These are phyloP conservation scores for Pachydiplax longipennis DNA, from an alignment of 2,888 invertebrate species.

Conservation along the genomic window DNA sequence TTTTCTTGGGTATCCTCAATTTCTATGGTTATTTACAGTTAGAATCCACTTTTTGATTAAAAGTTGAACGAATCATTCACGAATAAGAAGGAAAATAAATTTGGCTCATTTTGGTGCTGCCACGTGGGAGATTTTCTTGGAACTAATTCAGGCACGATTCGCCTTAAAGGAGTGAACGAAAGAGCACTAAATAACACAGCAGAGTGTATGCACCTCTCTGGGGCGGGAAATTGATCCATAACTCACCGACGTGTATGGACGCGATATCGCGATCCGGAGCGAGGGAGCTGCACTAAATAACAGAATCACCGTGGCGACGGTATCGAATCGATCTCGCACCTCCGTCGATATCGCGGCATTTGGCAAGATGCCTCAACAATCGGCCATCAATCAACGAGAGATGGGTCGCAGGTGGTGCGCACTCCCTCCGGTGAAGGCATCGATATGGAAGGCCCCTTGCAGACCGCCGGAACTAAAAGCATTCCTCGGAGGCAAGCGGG, in stretches of 20 bases:
- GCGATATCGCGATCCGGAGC: background rate
- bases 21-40: too few relatives aligned
- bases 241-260: background rate
- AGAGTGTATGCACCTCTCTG: background rate
- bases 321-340: background rate
- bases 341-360: background rate
- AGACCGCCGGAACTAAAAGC: constrained; percentile 23
- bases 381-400: constrained; percentile 17
- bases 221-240: background rate
- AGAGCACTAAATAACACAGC: background rate
- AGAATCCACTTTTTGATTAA: too few relatives aligned
- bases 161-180: background rate
- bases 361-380: constrained; percentile 3
- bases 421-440: background rate
- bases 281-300: background rate
- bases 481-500: constrained; percentile 27
- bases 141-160: background rate
- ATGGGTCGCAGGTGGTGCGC: background rate
- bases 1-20: too few relatives aligned
- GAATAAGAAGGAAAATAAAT: too few relatives aligned
- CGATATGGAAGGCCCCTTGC: constrained; percentile 9
- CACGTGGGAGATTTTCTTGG: too few relatives aligned
- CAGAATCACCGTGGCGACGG: background rate
- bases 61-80: too few relatives aligned
- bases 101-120: too few relatives aligned